Evolutionary conservation across 2,888 invertebrate species (phyloP), one percentile per base, ranked within the genome.

Genomic region (Ectobius pallidus): DNA sequence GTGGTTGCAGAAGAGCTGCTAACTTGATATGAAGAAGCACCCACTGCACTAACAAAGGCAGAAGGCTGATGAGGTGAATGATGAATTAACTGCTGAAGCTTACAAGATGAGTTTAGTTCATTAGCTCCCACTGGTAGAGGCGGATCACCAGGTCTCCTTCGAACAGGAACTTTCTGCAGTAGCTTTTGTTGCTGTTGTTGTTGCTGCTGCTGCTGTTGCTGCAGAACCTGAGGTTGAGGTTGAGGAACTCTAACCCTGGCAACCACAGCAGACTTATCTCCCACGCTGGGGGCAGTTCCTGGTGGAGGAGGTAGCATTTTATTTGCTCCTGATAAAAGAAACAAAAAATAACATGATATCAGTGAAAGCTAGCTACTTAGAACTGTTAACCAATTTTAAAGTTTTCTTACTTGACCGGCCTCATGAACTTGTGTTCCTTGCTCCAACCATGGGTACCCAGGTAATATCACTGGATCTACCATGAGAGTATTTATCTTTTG

Each of bases 111-210:
- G 27, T n/a, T 27, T 27, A 30, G 30, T 22, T 65, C 65, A 39
- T n/a, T 30, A 14, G 27, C 58, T 55, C 55, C 71, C n/a, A 44
- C 63, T 25, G 70, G 44, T 27, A 58, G 16, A 20, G 74, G 27
- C 49, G 68, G 39, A 20, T 67, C 69, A 20, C 46, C 49, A n/a
- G 72, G 52, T 34, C 76, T 75, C 25, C 76, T 74, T 61, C 76
- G 72, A 70, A 73, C 72, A 20, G 58, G 39, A 75, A 85, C 84
- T 81, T 85, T 85, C 84, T 84, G 75, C 44, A 55, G 16, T 44
- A 68, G 58, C 58, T 46, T 67, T n/a, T 22, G 63, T 20, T 34
- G 65, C 18, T 46, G 65, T 11, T 65, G 65, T n/a, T 44, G 65
- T 7, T 65, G 61, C 7, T 61, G 61, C 32, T 61, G 61, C 30